phyloP scores from a whole-genome alignment of 2,888 invertebrate genomes.

The Microctonus brassicae region DNA sequence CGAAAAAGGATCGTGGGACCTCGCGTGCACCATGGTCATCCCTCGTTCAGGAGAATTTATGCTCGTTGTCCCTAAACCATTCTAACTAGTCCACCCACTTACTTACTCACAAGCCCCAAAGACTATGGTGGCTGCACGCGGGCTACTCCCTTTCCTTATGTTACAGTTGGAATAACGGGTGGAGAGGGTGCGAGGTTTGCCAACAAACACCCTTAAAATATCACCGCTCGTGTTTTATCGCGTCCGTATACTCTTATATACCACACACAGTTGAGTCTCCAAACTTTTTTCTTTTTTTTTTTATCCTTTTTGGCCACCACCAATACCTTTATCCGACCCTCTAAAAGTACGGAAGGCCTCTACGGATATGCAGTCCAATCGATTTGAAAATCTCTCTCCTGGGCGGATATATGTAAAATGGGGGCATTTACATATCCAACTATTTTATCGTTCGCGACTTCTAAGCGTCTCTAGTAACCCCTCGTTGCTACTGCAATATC shows the following conservation, averaged over 20 bases:
- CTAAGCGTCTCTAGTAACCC: slow-evolving; percentile 41
- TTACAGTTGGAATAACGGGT: not conserved
- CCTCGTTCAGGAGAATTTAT: slow-evolving; percentile 69
- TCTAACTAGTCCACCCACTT: slow-evolving; percentile 69
- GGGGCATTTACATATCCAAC: slow-evolving; percentile 55
- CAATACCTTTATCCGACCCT: slow-evolving; percentile 14
- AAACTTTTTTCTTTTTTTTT: slow-evolving; percentile 27
- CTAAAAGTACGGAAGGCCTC: slow-evolving; percentile 7
- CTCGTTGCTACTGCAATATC: slow-evolving; percentile 37
- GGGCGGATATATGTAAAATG: slow-evolving; percentile 44
- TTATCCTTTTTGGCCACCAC: not conserved
- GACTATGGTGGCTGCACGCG: slow-evolving; percentile 38
- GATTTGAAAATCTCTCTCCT: slow-evolving; percentile 45
- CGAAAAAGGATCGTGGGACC: slow-evolving; percentile 54
- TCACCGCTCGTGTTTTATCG: slow-evolving; percentile 60
- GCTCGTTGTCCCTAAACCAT: slow-evolving; percentile 66
- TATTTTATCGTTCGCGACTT: slow-evolving; percentile 54
- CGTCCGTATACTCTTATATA: slow-evolving; percentile 17
- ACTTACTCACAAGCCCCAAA: slow-evolving; percentile 60
- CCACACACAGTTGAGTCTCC: slow-evolving; percentile 13
- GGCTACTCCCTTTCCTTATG: slow-evolving; percentile 18
- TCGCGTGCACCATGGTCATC: slow-evolving; percentile 67
- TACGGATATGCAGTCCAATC: slow-evolving; percentile 38
- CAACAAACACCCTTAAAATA: slow-evolving; percentile 64
- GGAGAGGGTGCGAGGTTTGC: slow-evolving; percentile 37